These are phyloP conservation scores for Pardosa pseudoannulata DNA, from an alignment of 2,888 invertebrate genomes.

Conservation along the genomic window DNA sequence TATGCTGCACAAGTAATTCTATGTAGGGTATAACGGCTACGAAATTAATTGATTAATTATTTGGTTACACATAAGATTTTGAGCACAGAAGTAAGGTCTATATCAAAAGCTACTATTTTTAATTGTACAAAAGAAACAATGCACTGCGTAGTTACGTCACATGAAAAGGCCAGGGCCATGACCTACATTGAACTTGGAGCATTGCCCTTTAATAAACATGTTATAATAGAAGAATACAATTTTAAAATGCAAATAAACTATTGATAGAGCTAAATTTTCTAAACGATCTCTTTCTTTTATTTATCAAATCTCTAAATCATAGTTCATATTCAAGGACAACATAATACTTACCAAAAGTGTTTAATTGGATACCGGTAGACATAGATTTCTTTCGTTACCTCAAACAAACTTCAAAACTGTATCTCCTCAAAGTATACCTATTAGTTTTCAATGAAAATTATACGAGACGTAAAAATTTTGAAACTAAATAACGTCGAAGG, in stretches of 20 bases:
- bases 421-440: conserved; percentile 30
- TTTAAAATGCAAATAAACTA: no score
- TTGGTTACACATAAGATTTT: no score
- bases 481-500: neutral
- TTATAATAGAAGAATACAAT: no score
- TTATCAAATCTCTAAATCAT: no score
- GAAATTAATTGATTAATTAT: no score
- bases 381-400: conserved; percentile 68
- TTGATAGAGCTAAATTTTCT: no score
- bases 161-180: conserved; percentile 31
- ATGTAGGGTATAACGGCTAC: no score
- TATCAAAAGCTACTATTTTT: no score
- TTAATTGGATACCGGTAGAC: conserved; percentile 76
- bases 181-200: conserved; percentile 56
- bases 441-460: neutral
- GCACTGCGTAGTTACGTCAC: conserved; percentile 42
- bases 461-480: neutral
- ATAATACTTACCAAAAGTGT: conserved; percentile 76
- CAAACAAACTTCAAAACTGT: conserved; percentile 45
- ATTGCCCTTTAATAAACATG: neutral
- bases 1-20: no score
- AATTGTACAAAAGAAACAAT: neutral
- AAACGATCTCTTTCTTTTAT: no score
- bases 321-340: conserved; percentile 41
- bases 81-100: no score